These are phyloP conservation scores for Puffinus mauretanicus DNA, from an alignment of 2,113 vertebrate genomes.

Conservation along the genomic window DNA sequence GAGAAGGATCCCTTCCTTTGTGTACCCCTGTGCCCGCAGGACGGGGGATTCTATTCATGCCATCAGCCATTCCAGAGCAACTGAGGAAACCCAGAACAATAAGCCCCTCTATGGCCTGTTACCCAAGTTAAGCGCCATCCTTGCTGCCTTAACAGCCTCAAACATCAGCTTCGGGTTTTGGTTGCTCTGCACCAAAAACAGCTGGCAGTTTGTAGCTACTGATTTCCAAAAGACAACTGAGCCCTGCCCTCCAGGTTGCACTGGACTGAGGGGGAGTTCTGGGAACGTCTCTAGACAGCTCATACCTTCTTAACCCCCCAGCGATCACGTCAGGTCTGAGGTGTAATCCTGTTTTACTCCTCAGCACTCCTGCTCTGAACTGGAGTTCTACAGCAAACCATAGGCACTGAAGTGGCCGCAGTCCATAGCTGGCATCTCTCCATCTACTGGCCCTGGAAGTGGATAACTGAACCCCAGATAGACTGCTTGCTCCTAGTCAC, in stretches of 20 bases:
- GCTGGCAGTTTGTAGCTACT: not conserved
- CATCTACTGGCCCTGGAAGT: not conserved
- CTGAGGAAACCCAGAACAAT: not conserved
- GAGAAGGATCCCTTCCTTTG: not conserved
- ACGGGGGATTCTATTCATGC: not conserved
- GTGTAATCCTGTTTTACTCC: not conserved
- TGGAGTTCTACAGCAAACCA: not conserved
- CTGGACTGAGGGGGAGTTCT: not conserved
- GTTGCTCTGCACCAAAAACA: not conserved
- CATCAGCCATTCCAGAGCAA: not conserved
- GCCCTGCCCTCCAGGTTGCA: not conserved
- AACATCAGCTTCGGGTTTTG: not conserved
- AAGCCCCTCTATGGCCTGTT: not conserved
- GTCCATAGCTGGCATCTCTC: not conserved
- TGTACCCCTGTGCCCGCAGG: not conserved
- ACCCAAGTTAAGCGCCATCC: not conserved
- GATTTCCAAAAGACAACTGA: not conserved
- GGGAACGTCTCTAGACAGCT: not conserved
- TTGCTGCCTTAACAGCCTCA: not conserved
- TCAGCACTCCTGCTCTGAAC: not conserved
- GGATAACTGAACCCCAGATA: not conserved
- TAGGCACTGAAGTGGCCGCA: not conserved
- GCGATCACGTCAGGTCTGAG: accelerated
- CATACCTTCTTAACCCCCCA: not conserved
- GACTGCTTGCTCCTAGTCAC: not conserved